phyloP scores from a whole-genome alignment of 2,888 invertebrate species.

The Limnephilus marmoratus region DNA sequence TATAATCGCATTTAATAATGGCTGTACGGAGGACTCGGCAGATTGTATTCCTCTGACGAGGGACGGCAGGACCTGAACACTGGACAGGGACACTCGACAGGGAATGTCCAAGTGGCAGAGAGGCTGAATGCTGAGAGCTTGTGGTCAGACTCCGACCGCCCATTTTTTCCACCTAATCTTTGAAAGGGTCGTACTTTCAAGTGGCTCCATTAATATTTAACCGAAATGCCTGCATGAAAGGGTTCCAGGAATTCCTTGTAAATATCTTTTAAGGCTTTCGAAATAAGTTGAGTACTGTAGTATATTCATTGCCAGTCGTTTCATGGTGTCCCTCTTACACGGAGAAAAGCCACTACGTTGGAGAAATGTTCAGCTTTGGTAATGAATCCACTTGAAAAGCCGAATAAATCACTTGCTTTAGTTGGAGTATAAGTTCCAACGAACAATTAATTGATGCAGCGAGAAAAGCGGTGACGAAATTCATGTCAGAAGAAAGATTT shows the following conservation, averaged over 20 bases:
- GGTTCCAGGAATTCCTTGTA: slow-evolving; percentile 22
- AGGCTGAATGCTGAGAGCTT: neutral
- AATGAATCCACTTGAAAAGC: neutral
- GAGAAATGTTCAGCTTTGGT: neutral
- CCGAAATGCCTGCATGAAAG: slow-evolving; percentile 38
- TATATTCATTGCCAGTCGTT: slow-evolving; percentile 8
- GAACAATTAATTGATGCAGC: neutral
- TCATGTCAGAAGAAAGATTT: neutral
- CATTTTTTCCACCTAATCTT: slow-evolving; percentile 48
- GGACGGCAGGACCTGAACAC: neutral
- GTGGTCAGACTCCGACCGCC: slow-evolving; percentile 20
- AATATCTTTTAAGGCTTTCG: slow-evolving; percentile 30
- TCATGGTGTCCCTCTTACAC: neutral
- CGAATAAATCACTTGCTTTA: neutral
- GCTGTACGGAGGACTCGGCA: slow-evolving; percentile 8
- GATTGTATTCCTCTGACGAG: neutral
- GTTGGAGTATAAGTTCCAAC: neutral
- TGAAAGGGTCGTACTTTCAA: slow-evolving; percentile 49
- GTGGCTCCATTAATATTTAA: slow-evolving; percentile 54
- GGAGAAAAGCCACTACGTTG: neutral
- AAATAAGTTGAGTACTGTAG: slow-evolving; percentile 16
- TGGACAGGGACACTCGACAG: neutral
- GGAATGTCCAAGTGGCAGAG: neutral
- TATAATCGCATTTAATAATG: slow-evolving; percentile 29
- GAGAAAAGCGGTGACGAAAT: neutral